These are phyloP conservation scores for Paracyprichromis sp. DNA, from an alignment of 2,113 vertebrate species.

Conservation along the genomic window DNA sequence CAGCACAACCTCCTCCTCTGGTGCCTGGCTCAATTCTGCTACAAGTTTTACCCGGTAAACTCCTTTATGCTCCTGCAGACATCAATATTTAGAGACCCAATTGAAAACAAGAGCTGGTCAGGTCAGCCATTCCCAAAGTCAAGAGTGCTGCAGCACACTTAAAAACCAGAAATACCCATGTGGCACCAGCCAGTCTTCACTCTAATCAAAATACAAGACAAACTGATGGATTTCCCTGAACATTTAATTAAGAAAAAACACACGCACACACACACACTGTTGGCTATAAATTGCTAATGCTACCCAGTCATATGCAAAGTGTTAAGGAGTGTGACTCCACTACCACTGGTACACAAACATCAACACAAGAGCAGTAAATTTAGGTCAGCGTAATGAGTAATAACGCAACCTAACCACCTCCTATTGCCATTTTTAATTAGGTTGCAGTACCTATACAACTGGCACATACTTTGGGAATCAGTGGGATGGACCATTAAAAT, in stretches of 20 bases:
- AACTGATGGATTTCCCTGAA: neutral
- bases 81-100: neutral
- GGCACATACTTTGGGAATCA: neutral
- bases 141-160: neutral
- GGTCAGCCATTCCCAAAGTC: neutral
- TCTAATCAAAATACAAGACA: neutral
- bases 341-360: neutral
- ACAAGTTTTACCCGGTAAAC: constrained; percentile 72
- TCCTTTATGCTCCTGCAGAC: constrained; percentile 57
- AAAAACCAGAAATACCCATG: neutral
- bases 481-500: neutral
- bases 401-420: neutral
- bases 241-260: neutral
- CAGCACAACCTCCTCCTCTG: constrained; percentile 63
- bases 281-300: neutral
- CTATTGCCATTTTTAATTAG: neutral
- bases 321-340: neutral
- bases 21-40: constrained; percentile 63
- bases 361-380: neutral
- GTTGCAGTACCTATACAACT: neutral
- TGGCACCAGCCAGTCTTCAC: neutral
- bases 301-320: neutral
- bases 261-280: neutral
- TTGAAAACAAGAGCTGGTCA: neutral
- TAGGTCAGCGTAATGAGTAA: neutral